Evolutionary conservation across 1,140 invertebrate genomes (phyloP), one percentile per base, ranked within the genome.

Genomic region (Asobara japonica): DNA sequence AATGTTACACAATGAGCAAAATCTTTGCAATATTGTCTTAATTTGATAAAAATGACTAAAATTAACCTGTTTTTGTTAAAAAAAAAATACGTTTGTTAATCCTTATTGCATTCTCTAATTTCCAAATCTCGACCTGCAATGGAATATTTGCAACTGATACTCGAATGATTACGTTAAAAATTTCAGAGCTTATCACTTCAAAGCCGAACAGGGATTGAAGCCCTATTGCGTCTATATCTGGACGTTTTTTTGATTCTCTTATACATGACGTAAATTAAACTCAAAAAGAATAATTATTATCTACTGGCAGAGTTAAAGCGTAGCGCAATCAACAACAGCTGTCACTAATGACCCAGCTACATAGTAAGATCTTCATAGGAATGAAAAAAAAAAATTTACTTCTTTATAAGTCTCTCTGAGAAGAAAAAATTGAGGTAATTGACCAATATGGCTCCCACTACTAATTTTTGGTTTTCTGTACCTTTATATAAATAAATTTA

Each of bases 291-390:
- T 45, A 45, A 31, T 48, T 65, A 25, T 25, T 66, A 27, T 22
- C 60, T 56, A 65, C 51, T 51, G 38, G 70, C 61, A 65, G 18
- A 66, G 33, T 66, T 60, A 66, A 80, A 73, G 80, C 80, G 79
- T 82, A 83, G 79, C 71, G 79, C 79, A 83, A 83, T 84, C 81
- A 83, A 76, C 76, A 74, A 72, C 73, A 77, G 76, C 80, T 72
- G 75, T 74, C 83, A 77, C 27, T 60, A 30, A 62, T 30, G 71
- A 80, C 77, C 60, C 76, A 81, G 76, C 71, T 77, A 79, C 74
- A 74, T 67, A 69, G 18, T 77, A 65, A 74, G 68, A 68, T 73
- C 41, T 73, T 74, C 29, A 56, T 77, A 66, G 69, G 20, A 48
- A 75, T 56, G 29, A 38, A 79, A 69, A 65, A 30, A 48, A 74